A percentile compares a stretch with the other conserved stretches of the same genome.
phyloP scores from a whole-genome alignment of 2,113 vertebrate species.

The Echinops telfairi region DNA sequence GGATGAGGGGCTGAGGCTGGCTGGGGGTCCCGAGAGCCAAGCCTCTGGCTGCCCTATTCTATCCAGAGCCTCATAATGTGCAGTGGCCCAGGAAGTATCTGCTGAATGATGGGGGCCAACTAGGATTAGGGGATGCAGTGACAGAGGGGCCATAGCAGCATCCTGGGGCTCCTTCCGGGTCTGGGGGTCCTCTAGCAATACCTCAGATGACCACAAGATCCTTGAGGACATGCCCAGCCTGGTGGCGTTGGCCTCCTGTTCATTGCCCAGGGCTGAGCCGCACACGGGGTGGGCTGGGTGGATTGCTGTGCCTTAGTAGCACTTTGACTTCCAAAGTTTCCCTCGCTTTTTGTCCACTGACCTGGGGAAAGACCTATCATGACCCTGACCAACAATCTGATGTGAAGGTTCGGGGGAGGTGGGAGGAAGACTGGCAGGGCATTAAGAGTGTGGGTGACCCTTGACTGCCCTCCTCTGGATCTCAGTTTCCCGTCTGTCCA shows the following conservation, averaged over 20 bases:
- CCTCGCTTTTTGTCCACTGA: accelerated
- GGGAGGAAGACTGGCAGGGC: neutral
- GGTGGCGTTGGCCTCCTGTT: neutral
- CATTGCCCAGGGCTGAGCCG: neutral
- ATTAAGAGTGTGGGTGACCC: neutral
- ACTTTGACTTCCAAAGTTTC: too few species aligned
- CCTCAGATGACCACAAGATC: accelerated
- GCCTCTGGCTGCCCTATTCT: neutral
- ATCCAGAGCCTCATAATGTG: neutral
- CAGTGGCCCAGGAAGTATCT: neutral
- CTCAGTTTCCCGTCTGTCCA: neutral
- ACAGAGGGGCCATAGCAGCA: neutral
- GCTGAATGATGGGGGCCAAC: neutral
- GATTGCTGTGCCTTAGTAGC: too few species aligned
- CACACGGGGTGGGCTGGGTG: neutral
- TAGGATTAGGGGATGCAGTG: neutral
- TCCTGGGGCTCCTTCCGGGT: neutral
- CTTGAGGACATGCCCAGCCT: neutral
- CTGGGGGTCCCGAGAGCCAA: neutral
- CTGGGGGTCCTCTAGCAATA: neutral
- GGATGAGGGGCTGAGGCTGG: neutral
- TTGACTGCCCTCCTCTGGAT: neutral
- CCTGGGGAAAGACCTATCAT: neutral
- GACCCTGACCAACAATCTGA: too few species aligned
- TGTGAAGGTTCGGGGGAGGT: neutral